Evolutionary conservation across 2,113 vertebrate genomes (phyloP).

Genomic region (Nipponia nippon): DNA sequence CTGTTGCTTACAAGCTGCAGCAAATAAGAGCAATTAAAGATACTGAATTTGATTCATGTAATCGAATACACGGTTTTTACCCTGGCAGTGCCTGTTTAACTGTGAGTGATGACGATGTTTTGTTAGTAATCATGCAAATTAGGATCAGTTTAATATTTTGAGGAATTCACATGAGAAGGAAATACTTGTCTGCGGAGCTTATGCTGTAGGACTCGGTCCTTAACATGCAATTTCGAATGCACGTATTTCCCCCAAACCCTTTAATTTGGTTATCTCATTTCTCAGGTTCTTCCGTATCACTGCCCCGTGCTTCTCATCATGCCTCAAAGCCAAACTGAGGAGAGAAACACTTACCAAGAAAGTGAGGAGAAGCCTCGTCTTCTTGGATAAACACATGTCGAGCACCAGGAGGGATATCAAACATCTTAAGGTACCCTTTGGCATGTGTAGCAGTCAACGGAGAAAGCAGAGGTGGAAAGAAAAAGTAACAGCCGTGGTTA

Average conservation of each 20-base stretch:
- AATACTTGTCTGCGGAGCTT: neutral
- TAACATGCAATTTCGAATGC: neutral
- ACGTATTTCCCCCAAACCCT: fast-evolving
- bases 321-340: neutral
- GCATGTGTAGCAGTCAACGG: constrained; percentile 69
- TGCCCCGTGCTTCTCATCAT: neutral
- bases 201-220: neutral
- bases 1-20: neutral
- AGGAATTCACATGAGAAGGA: neutral
- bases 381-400: constrained; percentile 98
- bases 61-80: neutral
- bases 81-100: too few relatives aligned
- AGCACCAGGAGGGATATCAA: constrained; percentile 94
- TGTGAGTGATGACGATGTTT: neutral
- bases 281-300: neutral
- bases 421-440: constrained; percentile 99
- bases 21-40: neutral
- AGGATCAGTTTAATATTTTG: neutral
- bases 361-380: constrained; percentile 95
- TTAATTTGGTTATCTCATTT: neutral
- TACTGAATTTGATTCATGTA: neutral
- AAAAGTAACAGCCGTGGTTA: constrained; percentile 82
- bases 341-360: constrained; percentile 93
- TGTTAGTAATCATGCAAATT: neutral
- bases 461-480: constrained; percentile 69